Percentiles rank a stretch among this genome's conserved stretches.
phyloP scores from a whole-genome alignment of 2,113 vertebrate genomes.

The Nansenia antarctica region DNA sequence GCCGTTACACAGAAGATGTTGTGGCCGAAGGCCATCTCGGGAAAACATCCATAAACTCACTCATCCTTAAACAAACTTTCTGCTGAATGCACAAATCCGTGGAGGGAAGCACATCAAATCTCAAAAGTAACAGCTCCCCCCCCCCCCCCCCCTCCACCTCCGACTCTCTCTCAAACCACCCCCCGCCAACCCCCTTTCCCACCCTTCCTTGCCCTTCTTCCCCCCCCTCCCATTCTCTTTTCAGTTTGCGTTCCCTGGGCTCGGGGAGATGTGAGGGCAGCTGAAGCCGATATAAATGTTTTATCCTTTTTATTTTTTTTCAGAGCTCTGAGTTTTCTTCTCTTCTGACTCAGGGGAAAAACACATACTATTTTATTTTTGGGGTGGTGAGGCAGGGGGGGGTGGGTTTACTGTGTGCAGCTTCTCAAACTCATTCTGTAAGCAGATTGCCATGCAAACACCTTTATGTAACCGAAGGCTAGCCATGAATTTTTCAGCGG shows the following conservation, averaged over 20 bases:
- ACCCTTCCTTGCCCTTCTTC: neutral
- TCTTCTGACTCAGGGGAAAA: constrained; percentile 56
- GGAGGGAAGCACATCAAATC: neutral
- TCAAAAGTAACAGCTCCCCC: too few relatives aligned
- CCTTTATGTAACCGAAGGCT: constrained; percentile 63
- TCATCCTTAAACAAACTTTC: constrained; percentile 24
- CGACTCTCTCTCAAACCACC: neutral
- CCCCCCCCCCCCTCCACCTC: neutral
- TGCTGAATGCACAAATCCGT: neutral
- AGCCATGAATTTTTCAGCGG: constrained; percentile 60
- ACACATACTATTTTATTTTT: neutral
- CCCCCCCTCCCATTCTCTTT: neutral
- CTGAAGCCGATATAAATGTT: constrained; percentile 62
- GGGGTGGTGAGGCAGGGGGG: too few relatives aligned
- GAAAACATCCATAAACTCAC: neutral
- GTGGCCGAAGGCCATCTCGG: neutral
- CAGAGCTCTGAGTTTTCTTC: constrained; percentile 9
- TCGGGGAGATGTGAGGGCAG: constrained; percentile 50
- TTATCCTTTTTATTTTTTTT: constrained; percentile 47
- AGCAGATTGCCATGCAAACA: constrained; percentile 63
- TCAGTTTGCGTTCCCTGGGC: constrained; percentile 20
- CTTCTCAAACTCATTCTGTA: constrained; percentile 65
- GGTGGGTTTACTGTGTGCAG: too few relatives aligned
- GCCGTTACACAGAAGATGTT: neutral
- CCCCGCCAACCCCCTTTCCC: neutral